These are phyloP conservation scores for Epinotia nisella DNA, from an alignment of 2,888 invertebrate genomes.

Conservation along the genomic window DNA sequence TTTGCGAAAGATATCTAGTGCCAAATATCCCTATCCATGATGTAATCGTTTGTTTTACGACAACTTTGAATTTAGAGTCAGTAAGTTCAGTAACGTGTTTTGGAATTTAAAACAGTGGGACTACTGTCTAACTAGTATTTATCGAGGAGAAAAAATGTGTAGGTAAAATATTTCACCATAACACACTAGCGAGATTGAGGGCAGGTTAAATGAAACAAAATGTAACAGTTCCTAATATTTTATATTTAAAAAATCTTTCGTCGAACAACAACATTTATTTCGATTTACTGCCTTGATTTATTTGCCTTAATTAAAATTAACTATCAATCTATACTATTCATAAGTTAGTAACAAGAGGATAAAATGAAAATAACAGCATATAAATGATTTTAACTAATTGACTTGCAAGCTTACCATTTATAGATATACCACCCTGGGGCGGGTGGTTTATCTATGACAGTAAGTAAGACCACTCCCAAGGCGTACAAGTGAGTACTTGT, in stretches of 20 bases:
- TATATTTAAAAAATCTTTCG: slow-evolving; percentile 17
- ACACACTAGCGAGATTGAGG: neutral
- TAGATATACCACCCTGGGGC: neutral
- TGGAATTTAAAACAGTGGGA: no score
- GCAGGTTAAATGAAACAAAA: neutral
- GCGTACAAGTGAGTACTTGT: neutral
- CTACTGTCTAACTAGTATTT: no score
- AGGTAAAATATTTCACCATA: no score
- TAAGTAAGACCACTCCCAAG: neutral
- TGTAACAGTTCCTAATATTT: slow-evolving; percentile 6
- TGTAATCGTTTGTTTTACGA: no score
- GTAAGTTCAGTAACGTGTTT: no score
- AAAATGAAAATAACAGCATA: neutral
- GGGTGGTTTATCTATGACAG: neutral
- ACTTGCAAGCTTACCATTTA: neutral
- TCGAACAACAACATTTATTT: slow-evolving; percentile 51
- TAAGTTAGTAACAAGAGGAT: slow-evolving; percentile 37
- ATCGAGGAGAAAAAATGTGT: no score
- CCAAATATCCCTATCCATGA: no score
- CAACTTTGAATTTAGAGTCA: no score
- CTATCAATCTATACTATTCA: neutral
- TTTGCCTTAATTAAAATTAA: slow-evolving; percentile 62
- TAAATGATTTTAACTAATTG: neutral
- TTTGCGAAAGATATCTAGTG: no score
- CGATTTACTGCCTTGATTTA: no score